phyloP scores from a whole-genome alignment of 92 coral and sea anemone species.

The Palythoa grandis region DNA sequence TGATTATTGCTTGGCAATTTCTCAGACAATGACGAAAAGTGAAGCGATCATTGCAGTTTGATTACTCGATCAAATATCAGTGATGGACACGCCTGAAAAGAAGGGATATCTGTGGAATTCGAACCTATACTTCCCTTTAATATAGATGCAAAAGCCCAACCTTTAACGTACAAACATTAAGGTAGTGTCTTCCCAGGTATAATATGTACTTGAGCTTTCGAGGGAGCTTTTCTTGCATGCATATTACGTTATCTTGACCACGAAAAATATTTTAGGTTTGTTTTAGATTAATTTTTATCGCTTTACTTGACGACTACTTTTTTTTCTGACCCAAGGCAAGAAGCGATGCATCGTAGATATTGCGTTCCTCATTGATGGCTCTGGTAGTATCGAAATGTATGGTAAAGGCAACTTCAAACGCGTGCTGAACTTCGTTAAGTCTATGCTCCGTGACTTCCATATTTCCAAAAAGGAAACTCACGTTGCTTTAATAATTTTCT shows the following conservation, averaged over 20 bases:
- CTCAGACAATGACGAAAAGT: no score
- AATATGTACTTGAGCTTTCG: no score
- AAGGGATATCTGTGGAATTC: no score
- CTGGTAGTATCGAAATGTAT: conserved; percentile 94
- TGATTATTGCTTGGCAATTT: not conserved
- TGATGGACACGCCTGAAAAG: no score
- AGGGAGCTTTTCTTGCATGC: no score
- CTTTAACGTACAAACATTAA: no score
- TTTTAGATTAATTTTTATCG: not conserved
- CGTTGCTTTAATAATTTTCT: conserved; percentile 80
- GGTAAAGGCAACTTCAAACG: conserved; percentile 91
- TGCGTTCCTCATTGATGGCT: conserved; percentile 91
- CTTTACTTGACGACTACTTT: not conserved
- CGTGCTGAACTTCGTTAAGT: conserved; percentile 75
- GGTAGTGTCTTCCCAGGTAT: no score
- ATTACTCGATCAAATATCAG: no score
- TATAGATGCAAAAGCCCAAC: no score
- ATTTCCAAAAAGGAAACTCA: conserved; percentile 84
- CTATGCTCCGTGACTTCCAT: conserved; percentile 69
- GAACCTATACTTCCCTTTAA: no score
- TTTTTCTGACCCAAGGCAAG: conserved; percentile 64
- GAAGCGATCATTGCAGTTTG: no score
- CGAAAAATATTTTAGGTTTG: not conserved
- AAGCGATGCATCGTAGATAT: conserved; percentile 71
- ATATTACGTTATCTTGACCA: no score